Percentiles rank a stretch among this genome's conserved stretches.
Conservation (phyloP, 2,113 vertebrate species). For the Psammodynastes pulverulentus region DNA sequence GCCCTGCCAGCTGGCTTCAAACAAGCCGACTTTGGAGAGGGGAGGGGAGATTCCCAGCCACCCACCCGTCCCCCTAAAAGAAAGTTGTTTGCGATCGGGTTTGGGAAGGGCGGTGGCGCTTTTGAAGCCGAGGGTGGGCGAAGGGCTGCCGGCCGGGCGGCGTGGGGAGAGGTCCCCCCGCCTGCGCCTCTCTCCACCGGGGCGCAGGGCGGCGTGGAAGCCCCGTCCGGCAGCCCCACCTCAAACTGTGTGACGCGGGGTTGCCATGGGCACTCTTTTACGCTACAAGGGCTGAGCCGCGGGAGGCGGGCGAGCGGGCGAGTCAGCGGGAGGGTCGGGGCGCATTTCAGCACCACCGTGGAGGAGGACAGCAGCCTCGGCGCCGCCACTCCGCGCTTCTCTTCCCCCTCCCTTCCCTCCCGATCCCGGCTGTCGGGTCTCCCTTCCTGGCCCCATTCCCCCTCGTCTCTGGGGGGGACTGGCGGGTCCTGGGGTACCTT, state of each 20-base stretch:
- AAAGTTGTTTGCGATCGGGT: not conserved
- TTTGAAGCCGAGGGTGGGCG: not conserved
- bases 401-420: not conserved
- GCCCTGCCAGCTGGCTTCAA: not conserved
- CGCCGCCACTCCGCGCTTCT: not conserved
- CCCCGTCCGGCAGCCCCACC: conserved; percentile 46
- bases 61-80: not conserved
- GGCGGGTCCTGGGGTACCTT: not conserved
- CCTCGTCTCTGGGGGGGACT: not conserved
- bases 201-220: not conserved
- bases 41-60: not conserved
- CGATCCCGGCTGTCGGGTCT: not conserved
- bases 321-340: conserved; percentile 19
- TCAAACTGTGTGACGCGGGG: conserved; percentile 79
- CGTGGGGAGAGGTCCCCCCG: too few relatives aligned
- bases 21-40: not conserved
- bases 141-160: not conserved
- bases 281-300: conserved; percentile 68
- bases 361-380: conserved; percentile 71
- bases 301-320: conserved; percentile 47
- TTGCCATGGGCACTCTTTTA: conserved; percentile 83
- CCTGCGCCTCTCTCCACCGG: not conserved
- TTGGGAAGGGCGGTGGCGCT: not conserved
- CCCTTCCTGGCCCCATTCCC: not conserved
- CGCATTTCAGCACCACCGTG: conserved; percentile 76